A percentile compares a stretch with the other conserved stretches of the same genome.
Conservation (phyloP, 2,797 vertebrate species). For the Chaunax sp. region DNA sequence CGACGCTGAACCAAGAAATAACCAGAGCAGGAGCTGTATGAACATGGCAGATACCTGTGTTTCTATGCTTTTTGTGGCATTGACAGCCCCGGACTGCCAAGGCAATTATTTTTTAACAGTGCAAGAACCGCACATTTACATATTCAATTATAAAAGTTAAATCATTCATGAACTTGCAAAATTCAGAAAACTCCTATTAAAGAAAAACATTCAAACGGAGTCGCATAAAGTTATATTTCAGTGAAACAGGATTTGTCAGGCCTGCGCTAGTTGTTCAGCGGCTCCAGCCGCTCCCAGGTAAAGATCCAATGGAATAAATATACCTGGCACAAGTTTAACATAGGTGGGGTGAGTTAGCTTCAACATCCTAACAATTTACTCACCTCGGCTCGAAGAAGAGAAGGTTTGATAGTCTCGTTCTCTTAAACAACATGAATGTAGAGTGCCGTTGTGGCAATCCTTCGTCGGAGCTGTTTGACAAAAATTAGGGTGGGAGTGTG, state of each 20-base stretch:
- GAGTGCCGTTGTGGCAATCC: slow-evolving; percentile 44
- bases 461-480: slow-evolving; percentile 4
- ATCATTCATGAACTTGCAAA: neutral
- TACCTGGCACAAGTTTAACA: slow-evolving; percentile 49
- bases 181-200: too few species aligned
- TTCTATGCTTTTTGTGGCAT: slow-evolving; percentile 18
- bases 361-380: slow-evolving; percentile 38
- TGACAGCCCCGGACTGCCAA: neutral
- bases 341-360: slow-evolving; percentile 48
- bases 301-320: slow-evolving; percentile 3
- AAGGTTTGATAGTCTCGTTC: slow-evolving; percentile 29
- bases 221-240: neutral
- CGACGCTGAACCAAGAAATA: slow-evolving; percentile 10
- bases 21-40: neutral
- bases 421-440: slow-evolving; percentile 74
- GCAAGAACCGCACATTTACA: neutral
- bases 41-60: slow-evolving; percentile 57
- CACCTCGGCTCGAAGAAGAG: slow-evolving; percentile 53
- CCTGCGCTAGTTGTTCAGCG: slow-evolving; percentile 45
- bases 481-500: slow-evolving; percentile 5
- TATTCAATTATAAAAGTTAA: neutral
- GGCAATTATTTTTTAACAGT: neutral
- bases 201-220: neutral
- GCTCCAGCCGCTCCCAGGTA: slow-evolving; percentile 66
- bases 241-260: slow-evolving; percentile 25